A percentile compares a stretch with the other conserved stretches of the same genome.
These are phyloP conservation scores for Platycercus adscitus DNA, from an alignment of 2,113 vertebrate genomes.

Conservation along the genomic window DNA sequence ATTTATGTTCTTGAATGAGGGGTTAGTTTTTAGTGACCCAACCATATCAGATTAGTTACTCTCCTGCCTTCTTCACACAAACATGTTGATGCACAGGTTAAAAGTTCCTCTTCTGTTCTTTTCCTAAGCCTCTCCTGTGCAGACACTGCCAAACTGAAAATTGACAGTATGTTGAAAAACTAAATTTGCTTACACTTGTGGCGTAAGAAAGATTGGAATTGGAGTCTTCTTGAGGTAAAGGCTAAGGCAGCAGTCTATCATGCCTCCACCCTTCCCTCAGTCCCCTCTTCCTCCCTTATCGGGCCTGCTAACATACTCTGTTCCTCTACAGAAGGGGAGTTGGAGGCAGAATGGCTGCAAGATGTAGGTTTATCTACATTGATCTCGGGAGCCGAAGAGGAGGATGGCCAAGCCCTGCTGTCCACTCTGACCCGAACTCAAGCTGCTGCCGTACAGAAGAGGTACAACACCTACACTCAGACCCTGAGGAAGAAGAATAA, in stretches of 20 bases:
- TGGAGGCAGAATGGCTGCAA: conserved; percentile 94
- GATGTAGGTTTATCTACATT: conserved; percentile 90
- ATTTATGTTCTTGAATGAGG: neutral
- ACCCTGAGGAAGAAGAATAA: conserved; percentile 88
- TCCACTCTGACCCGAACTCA: conserved; percentile 92
- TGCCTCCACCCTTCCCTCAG: neutral
- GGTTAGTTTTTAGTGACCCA: neutral
- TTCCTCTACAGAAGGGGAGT: conserved; percentile 83
- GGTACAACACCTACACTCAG: conserved; percentile 91
- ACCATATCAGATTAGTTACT: neutral
- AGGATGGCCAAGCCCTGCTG: conserved; percentile 85
- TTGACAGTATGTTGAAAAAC: neutral
- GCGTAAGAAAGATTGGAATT: neutral
- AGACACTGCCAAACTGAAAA: neutral
- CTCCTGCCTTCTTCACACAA: neutral
- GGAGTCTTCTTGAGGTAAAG: neutral
- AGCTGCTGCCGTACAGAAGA: conserved; percentile 87
- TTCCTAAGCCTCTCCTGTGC: neutral
- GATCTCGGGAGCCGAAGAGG: conserved; percentile 80
- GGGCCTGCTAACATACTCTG: neutral
- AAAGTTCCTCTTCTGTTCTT: neutral
- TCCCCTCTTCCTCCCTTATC: neutral
- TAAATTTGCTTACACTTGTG: neutral
- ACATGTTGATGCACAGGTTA: neutral
- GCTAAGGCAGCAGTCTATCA: neutral